Base-by-base conservation (phyloP, 2,797 vertebrate genomes). In the Melanotaenia boesemani region DNA sequence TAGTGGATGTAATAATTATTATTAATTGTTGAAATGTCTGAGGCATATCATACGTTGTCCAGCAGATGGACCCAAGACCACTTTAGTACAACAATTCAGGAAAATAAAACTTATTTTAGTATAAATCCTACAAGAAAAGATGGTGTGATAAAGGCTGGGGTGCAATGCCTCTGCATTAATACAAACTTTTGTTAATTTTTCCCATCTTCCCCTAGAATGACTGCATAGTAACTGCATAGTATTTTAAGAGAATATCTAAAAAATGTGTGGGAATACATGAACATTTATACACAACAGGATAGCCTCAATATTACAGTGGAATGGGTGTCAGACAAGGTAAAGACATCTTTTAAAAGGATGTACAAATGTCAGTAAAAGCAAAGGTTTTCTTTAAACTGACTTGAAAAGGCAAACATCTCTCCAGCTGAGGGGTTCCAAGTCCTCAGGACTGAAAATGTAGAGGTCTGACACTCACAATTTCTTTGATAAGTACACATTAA, bases 141-240 rank as follows among this genome's bases (percentile, higher is more conserved):
- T 26, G 5, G 34, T 16, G 20, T 34, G 3, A 4, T 58, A 24
- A 24, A 24, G 20, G 6, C 28, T 20, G 28, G 11, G 2, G 6
- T 41, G n/a, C 9, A 44, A 39, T 18, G 22, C 22, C 22, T 66
- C 32, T 11, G 11, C 15, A 15, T 20, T 10, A 39, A 37, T 24
- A 11, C 2, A 39, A 24, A 22, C 24, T n/a, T 18, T 30, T 44
- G 2, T 7, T n/a, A 9, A 46, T 28, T 56, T 67, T 1, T 15
- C 28, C 46, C 4, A 22, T 22, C n/a, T 52, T 22, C 9, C 2
- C 11, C 22, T 12, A 18, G 39, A 30, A 55, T 32, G 24, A 50
- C 20, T 0, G 32, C 30, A 24, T 8, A 28, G 39, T 0, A 44
- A 50, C 20, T 0, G 32, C 30, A 24, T 4, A 28, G 39, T 0